Conservation (phyloP, 37 sponge, comb jelly and placozoan genomes). For the Hormiphora californensis region DNA sequence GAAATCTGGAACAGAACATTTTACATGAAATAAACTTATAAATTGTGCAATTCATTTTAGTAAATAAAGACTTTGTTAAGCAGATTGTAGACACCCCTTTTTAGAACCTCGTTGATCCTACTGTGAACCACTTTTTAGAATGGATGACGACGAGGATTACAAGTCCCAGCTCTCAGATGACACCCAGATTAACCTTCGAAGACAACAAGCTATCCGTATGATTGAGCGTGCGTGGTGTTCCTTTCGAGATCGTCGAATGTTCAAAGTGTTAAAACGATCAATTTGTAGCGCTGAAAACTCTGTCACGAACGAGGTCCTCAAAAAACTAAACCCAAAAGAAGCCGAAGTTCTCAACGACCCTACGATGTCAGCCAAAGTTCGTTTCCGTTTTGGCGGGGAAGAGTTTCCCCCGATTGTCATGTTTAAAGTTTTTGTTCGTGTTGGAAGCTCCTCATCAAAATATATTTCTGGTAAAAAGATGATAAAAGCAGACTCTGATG, state of each 20-base stretch:
- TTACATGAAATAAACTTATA: not conserved
- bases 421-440: conserved; percentile 77
- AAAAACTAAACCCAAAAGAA: conserved; percentile 79
- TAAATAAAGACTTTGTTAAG: no score
- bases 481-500: conserved; percentile 77
- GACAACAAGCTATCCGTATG: conserved; percentile 4
- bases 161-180: conserved; percentile 46
- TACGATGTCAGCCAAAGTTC: conserved; percentile 71
- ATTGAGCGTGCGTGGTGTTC: conserved; percentile 84
- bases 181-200: conserved; percentile 7
- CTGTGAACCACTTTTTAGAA: no score
- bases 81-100: no score
- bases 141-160: conserved; percentile 52
- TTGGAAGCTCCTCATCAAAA: conserved; percentile 57
- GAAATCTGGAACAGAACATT: not conserved
- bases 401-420: conserved; percentile 82
- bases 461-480: conserved; percentile 86
- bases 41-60: not conserved
- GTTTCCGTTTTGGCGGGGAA: conserved; percentile 85
- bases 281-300: conserved; percentile 86
- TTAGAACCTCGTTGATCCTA: no score
- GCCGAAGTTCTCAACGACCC: conserved; percentile 81
- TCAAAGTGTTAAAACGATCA: conserved; percentile 71
- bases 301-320: conserved; percentile 71
- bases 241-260: conserved; percentile 66